Base-by-base conservation (phyloP, 2,797 vertebrate genomes). In the Squalus acanthias region DNA sequence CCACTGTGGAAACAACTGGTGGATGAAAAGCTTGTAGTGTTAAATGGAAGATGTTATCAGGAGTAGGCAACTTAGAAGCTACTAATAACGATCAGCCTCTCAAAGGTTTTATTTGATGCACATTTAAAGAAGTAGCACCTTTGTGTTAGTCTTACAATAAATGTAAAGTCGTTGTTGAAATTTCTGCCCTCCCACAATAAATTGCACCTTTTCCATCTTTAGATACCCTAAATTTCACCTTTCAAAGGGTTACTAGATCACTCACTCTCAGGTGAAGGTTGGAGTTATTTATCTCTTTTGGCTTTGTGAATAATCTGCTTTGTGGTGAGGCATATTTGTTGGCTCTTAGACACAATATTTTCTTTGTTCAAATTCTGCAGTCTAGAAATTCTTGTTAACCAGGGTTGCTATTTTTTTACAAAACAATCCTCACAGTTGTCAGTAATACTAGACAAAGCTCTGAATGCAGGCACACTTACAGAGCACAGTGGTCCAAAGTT, bases 1-100 rank as follows among this genome's bases (percentile, higher is more conserved):
- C 10, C 46, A 74, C 24, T 39, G 13, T 95, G 26, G 39, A 39
- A 95, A 33, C 26, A 76, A 95, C 94, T 74, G 70, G 29, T 95
- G 69, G 50, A 76, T 95, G 69, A 76, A 57, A 13, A 57, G 13
- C 26, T 57, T 74, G 94, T n/a, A 53, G 70, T 12, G 7, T 76
- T 22, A 95, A 57, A 95, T 72, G 70, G 70, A 72, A 95, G 70
- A 53, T 95, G 50, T 17, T 95, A 60, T 95, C n/a, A 57, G 67
- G 67, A 74, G 17, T 74, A 74, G 0, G 46, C 70, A 74, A 33
- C 50, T 74, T 95, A 29, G 69, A 95, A 95, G 94, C 50, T 70
- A 22, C 3, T 39, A 39, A 93, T 93, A 67, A 22, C 15, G 9
- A 4, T 20, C 12, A 33, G 26, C 46, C 2, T 29, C 29, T 13